Conservation (phyloP, 1,140 invertebrate species). For the Drosophila mayri region DNA sequence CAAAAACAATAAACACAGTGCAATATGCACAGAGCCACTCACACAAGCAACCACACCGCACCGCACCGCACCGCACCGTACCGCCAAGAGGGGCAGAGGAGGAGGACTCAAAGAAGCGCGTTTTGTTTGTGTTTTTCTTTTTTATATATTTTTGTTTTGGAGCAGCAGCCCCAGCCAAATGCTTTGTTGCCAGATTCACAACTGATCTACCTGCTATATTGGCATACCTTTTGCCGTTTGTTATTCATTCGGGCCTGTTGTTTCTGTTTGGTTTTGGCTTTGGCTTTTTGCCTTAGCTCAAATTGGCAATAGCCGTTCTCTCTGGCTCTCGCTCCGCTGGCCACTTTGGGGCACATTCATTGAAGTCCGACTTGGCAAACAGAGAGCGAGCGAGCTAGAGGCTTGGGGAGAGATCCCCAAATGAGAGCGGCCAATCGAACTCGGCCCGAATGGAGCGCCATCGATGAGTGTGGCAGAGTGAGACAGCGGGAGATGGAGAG, state of each 20-base stretch:
- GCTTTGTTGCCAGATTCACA: constrained; percentile 82
- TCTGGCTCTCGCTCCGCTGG: constrained; percentile 48
- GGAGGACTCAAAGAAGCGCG: constrained; percentile 39
- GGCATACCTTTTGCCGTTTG: constrained; percentile 55
- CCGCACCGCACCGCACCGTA: constrained; percentile 7
- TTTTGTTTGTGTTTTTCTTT: constrained; percentile 15
- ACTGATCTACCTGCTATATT: constrained; percentile 79
- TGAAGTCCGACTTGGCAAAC: constrained; percentile 35
- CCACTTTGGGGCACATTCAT: constrained; percentile 61
- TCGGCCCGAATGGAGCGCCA: constrained; percentile 23
- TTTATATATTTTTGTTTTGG: constrained; percentile 25
- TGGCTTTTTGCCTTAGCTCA: constrained; percentile 44
- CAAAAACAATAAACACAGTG: constrained; percentile 41
- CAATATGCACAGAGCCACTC: constrained; percentile 46
- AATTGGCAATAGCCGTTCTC: constrained; percentile 62
- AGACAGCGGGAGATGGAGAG: constrained; percentile 1
- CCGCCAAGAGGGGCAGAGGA: constrained; percentile 2
- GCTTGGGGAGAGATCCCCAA: constrained; percentile 4
- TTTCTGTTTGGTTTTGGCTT: constrained; percentile 37
- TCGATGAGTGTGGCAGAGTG: constrained; percentile 20
- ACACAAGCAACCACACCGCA: constrained; percentile 32
- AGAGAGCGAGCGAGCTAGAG: constrained; percentile 16
- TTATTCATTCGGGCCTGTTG: constrained; percentile 39
- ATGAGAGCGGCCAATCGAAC: constrained; percentile 25
- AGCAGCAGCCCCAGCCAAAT: constrained; percentile 72